Evolutionary conservation across 2,888 invertebrate genomes (phyloP), one percentile per base, ranked within the genome.

Genomic region (Rhagonycha lutea): DNA sequence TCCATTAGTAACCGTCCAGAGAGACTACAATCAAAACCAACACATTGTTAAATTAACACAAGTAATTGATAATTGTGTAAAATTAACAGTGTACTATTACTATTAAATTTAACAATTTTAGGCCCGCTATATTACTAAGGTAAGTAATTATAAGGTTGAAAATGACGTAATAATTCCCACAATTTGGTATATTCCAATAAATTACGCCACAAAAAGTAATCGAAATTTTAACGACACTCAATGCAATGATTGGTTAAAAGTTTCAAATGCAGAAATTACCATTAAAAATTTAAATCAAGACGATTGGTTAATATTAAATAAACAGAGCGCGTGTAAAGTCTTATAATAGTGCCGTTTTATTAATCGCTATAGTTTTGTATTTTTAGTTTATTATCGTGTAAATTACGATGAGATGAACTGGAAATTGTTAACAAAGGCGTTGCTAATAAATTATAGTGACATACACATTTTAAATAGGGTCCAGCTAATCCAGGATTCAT

Each of bases 331-430:
- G 4, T 72, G 74, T 70, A 47, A 47, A 12, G n/a, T n/a, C 12
- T n/a, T 9, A 10, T 11, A 12, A 47, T n/a, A 10, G 9, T 24
- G 12, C 12, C 14, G 11, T 5, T 14, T 18, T 12, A 71, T n/a
- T 8, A 32, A 9, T 23, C 3, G 12, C n/a, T 3, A 12, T 1
- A 0, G 11, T 11, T 23, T 29, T 69, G 14, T 12, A 4, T 80
- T 70, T 80, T 89, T 72, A 89, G 92, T 91, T 78, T 92, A 90
- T 84, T 94, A 92, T 87, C 89, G 94, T 81, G 92, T 94, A 5
- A 92, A 94, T 83, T 95, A 95, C 80, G 94, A 95, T 62, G 79
- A 82, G 0, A 69, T 80, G 23, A 88, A 87, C 75, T 88, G 88
- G 88, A 77, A 83, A 1, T 88, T 91, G 0, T 83, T 93, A 4